Conservation (phyloP, 2,113 vertebrate genomes). For the Sigmodon hispidus region DNA sequence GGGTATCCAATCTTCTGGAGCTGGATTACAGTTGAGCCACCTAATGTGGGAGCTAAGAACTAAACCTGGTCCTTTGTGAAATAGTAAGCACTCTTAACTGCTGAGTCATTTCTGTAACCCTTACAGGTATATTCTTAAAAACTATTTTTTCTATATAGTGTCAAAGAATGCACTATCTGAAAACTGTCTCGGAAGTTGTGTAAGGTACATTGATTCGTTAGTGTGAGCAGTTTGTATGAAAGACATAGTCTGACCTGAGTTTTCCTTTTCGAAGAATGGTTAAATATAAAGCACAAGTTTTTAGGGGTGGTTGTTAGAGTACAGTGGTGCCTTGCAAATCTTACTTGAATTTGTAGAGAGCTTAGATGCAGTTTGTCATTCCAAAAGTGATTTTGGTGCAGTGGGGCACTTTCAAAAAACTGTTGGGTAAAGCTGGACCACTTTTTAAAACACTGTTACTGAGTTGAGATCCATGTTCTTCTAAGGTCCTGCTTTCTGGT, state of each 20-base stretch:
- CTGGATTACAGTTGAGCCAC: neutral
- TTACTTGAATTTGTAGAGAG: neutral
- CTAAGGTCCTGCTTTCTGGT: slow-evolving; percentile 1
- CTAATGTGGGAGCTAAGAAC: neutral
- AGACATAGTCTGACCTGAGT: neutral
- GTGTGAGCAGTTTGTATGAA: slow-evolving; percentile 10
- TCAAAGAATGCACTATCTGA: neutral
- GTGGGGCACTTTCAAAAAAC: neutral
- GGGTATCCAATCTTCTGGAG: neutral
- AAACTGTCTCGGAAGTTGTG: neutral
- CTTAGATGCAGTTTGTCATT: neutral
- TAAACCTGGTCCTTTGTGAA: neutral
- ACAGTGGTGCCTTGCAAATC: neutral
- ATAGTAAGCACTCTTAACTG: neutral
- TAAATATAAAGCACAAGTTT: slow-evolving; percentile 23
- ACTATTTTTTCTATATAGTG: neutral
- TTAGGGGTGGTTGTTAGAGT: neutral
- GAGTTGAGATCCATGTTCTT: neutral
- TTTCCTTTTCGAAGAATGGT: neutral
- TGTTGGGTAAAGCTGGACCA: neutral
- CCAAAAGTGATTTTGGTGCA: neutral
- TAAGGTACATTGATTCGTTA: neutral
- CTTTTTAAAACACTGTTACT: neutral
- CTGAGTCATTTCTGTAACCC: neutral
- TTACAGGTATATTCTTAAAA: slow-evolving; percentile 24